Base-by-base conservation (phyloP, 2,797 vertebrate genomes). In the Lemur catta region DNA sequence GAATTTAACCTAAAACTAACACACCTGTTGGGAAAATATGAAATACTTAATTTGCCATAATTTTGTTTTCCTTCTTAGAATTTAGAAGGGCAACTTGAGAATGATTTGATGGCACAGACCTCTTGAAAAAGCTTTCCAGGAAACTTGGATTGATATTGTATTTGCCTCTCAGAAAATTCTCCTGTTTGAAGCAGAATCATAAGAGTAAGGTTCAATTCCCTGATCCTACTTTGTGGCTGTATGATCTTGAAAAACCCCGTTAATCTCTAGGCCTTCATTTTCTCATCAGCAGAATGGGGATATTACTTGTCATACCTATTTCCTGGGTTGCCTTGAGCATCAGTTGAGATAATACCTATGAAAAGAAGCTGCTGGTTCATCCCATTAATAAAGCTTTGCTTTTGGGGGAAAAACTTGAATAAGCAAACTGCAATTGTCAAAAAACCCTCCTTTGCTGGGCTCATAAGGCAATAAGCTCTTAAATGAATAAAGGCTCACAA, bases 261-360 rank as follows among this genome's bases (percentile, higher is more conserved):
- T 88, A 33, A 92, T 89, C 9, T 86, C 22, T 65, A 84, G 20
- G 41, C 17, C 59, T 96, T 84, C 43, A 33, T 93, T 81, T 93
- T 89, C n/a, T 95, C 50, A 80, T 94, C 63, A 95, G 55, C 43
- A 71, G 91, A 97, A 97, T 93, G 52, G 63, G 50, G 17, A 18
- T 71, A 65, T 59, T 84, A 71, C 24, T 50, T 65, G n/a, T 1
- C 28, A 17, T 43, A 59, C 14, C 63, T 84, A 67, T 69, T 87
- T 94, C 78, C 63, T 91, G 17, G 63, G 63, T 76, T 84, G 71
- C 79, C 72, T 63, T 84, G 93, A 84, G 12, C 22, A 67, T 72
- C 41, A 33, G 35, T 43, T 61, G 11, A 94, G 76, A 87, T 11
- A 86, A 74, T n/a, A 9, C 35, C 74, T 14, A 50, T 71, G 38